phyloP scores from a whole-genome alignment of 64 coral and sea anemone genomes.

The Porites lutea region DNA sequence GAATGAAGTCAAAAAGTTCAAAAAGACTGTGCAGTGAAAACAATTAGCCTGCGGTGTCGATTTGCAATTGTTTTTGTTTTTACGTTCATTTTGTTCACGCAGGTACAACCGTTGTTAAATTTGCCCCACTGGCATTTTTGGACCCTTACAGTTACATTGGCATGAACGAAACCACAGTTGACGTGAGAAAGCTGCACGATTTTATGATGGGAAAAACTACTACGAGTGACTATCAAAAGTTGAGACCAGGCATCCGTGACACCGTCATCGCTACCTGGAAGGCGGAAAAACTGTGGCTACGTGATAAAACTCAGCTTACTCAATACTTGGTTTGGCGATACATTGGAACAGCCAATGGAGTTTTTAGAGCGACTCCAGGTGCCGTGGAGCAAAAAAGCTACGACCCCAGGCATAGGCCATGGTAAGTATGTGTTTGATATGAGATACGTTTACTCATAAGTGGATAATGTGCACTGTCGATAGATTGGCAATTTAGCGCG shows the following conservation, averaged over 20 bases:
- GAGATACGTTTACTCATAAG: background rate
- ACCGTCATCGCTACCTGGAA: conserved; percentile 56
- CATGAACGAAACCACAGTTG: background rate
- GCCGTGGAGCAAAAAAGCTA: conserved; percentile 7
- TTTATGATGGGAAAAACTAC: conserved; percentile 13
- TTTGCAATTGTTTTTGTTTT: too few relatives aligned
- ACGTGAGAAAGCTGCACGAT: background rate
- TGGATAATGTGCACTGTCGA: background rate
- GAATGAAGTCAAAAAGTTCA: too few relatives aligned
- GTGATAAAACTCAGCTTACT: conserved; percentile 18
- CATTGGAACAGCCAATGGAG: conserved; percentile 65
- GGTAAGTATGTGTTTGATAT: conserved; percentile 11
- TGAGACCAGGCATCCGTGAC: conserved; percentile 14
- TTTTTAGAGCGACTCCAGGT: conserved; percentile 62
- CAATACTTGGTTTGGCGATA: conserved; percentile 72
- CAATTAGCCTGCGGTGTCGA: too few relatives aligned
- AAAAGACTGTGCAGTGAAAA: too few relatives aligned
- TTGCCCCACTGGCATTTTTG: conserved; percentile 40
- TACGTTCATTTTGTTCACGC: background rate
- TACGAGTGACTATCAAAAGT: background rate
- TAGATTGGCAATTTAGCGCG: too few relatives aligned
- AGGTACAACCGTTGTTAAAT: conserved; percentile 57
- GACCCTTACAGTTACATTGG: conserved; percentile 64
- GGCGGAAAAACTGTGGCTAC: conserved; percentile 54
- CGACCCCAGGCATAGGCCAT: conserved; percentile 64